Percentiles rank a stretch among this genome's conserved stretches.
Conservation (phyloP, 2,113 vertebrate genomes). For the Lipophrys pholis region DNA sequence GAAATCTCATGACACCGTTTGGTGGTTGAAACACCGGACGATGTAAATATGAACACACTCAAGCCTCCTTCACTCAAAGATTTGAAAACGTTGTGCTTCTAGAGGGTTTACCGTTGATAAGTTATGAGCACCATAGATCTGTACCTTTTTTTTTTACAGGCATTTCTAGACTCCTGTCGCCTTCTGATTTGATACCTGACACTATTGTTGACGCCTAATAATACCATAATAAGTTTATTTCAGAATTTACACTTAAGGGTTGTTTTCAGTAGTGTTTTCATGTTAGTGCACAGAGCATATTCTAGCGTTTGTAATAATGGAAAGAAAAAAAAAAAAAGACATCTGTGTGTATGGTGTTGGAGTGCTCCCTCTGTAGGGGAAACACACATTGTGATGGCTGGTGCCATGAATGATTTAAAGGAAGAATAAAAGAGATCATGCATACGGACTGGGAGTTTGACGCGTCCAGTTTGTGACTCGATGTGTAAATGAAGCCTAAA, state of each 20-base stretch:
- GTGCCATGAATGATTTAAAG: conserved; percentile 20
- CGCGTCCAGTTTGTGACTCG: background rate
- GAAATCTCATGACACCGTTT: conserved; percentile 9
- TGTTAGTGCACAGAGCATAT: conserved; percentile 56
- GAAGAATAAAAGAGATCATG: conserved; percentile 68
- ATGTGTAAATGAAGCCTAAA: background rate
- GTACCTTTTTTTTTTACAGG: conserved; percentile 33
- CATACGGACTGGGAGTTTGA: background rate
- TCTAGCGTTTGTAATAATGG: conserved; percentile 58
- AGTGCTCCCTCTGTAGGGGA: conserved; percentile 8
- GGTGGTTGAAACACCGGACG: conserved; percentile 17
- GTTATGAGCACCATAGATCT: conserved; percentile 39
- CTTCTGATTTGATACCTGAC: conserved; percentile 40
- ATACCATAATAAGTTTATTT: conserved; percentile 23
- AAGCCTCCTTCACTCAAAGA: conserved; percentile 23
- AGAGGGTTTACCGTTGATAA: conserved; percentile 27
- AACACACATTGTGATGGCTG: conserved; percentile 26
- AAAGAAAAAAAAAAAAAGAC: too few species aligned
- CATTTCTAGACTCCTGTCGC: conserved; percentile 22
- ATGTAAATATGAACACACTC: conserved; percentile 55
- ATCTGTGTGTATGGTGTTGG: conserved; percentile 43
- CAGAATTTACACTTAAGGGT: conserved; percentile 37
- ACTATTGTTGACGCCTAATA: conserved; percentile 25
- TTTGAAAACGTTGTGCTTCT: conserved; percentile 41
- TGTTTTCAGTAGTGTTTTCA: conserved; percentile 46